These are phyloP conservation scores for Corythornis leucogaster DNA, from an alignment of 2,797 vertebrate genomes.

Conservation along the genomic window DNA sequence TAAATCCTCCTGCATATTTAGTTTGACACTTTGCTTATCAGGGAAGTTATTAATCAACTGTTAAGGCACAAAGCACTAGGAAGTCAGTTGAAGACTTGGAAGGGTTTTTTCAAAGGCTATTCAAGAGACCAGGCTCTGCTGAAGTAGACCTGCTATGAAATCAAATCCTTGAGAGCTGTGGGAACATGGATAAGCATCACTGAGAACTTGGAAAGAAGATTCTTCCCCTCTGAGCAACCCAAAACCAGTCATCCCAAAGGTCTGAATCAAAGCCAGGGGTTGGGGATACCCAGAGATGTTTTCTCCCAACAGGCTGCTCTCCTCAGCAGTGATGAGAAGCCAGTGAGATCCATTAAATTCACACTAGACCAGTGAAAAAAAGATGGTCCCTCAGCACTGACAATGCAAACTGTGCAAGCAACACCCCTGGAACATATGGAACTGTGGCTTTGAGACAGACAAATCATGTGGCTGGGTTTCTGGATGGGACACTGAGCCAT, in stretches of 20 bases:
- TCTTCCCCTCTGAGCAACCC: neutral
- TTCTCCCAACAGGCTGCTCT: neutral
- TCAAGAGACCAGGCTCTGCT: neutral
- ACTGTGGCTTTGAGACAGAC: neutral
- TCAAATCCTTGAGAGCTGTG: neutral
- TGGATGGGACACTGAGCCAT: neutral
- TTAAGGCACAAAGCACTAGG: neutral
- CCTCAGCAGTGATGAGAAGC: neutral
- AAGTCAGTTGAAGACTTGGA: neutral
- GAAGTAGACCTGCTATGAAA: neutral
- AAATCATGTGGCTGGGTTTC: neutral
- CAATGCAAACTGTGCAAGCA: neutral
- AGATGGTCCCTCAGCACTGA: neutral
- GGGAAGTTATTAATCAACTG: neutral
- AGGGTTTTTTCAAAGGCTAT: neutral
- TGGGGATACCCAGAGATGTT: neutral
- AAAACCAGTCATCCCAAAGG: neutral
- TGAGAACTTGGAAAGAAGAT: neutral
- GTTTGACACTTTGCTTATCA: neutral
- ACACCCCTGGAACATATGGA: neutral
- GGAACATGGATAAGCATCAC: neutral
- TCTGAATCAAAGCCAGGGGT: neutral
- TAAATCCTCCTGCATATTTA: neutral
- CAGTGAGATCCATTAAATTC: neutral
- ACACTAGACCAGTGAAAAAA: neutral